Evolutionary conservation across 2,888 invertebrate species (phyloP).

Genomic region (Eucera pruinosa): DNA sequence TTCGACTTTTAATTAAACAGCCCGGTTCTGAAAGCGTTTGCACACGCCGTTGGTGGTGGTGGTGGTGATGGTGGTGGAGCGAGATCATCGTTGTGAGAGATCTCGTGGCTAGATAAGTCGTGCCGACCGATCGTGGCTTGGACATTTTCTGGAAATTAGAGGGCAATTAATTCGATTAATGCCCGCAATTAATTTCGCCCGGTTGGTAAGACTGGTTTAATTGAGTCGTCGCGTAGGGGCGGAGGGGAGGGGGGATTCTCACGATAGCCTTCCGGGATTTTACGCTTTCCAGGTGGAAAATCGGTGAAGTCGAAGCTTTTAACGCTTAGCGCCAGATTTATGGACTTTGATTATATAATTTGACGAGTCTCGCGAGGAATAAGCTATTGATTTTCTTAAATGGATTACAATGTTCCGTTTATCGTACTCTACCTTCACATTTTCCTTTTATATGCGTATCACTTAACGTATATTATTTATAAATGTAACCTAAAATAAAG

Average conservation of each 20-base stretch:
- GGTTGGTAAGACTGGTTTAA: background rate
- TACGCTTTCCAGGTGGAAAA: background rate
- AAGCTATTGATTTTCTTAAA: too few species aligned
- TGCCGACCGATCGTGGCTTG: constrained; percentile 3
- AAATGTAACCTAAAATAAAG: too few species aligned
- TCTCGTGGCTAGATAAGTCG: constrained; percentile 22
- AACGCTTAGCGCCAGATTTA: too few species aligned
- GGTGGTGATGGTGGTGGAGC: background rate
- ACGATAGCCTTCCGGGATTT: background rate
- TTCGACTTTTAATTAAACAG: constrained; percentile 56
- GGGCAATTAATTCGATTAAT: constrained; percentile 48
- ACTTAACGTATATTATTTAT: too few species aligned
- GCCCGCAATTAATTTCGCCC: constrained; percentile 21
- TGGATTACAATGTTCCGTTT: too few species aligned
- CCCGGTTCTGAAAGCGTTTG: constrained; percentile 12
- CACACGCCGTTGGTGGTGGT: background rate
- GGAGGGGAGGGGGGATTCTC: background rate
- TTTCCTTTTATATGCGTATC: too few species aligned
- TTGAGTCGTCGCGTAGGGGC: constrained; percentile 23
- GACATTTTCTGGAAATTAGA: constrained; percentile 39
- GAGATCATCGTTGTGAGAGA: constrained; percentile 36
- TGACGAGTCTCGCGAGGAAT: too few species aligned
- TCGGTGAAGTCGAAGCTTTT: background rate
- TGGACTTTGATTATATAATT: too few species aligned
- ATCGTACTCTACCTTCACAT: too few species aligned